Base-by-base conservation (phyloP, 2,113 vertebrate genomes). In the Ammodytes dubius region DNA sequence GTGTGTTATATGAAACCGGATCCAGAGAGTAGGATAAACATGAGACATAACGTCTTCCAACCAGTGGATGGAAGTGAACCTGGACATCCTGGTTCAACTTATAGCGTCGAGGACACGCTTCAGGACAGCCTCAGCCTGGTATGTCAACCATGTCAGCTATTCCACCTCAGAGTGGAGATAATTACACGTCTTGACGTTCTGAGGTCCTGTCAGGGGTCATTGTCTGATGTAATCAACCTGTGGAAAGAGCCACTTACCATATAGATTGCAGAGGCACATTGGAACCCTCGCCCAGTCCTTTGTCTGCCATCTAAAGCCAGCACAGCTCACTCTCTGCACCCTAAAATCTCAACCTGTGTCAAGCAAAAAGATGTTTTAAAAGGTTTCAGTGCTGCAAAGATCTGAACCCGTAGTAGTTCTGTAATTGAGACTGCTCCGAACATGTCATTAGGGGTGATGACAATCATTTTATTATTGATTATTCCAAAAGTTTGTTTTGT, bases 221-320 rank as follows among this genome's bases (percentile, higher is more conserved):
- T 27, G 68, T 27, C 19, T 71, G 69, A 52, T 75, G 56, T 0
- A 39, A 78, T 83, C 80, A 80, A 40, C 77, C 19, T 59, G 39
- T 74, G 52, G 64, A 65, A 81, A 53, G 58, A 83, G 56, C 45
- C 57, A 80, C 64, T 89, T 74, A 75, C 46, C 76, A 74, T 71
- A 71, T 58, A 81, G 69, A 89, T 75, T 82, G 70, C 72, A 77
- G 49, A 59, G 52, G n/a, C n/a, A 40, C 39, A 60, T 64, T 42
- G 64, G 49, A 82, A 64, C 71, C 54, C 15, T 81, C 53, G 63
- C 52, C 42, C 40, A 37, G 53, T 35, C 47, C 71, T 27, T 27
- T 52, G 52, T 49, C 50, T 7, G 56, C 64, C 40, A 27, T 66
- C 40, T 49, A 19, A 43, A 43, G 47, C n/a, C 35, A 4, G 9